phyloP scores from a whole-genome alignment of 1,140 invertebrate species.

The Megathymus violae region DNA sequence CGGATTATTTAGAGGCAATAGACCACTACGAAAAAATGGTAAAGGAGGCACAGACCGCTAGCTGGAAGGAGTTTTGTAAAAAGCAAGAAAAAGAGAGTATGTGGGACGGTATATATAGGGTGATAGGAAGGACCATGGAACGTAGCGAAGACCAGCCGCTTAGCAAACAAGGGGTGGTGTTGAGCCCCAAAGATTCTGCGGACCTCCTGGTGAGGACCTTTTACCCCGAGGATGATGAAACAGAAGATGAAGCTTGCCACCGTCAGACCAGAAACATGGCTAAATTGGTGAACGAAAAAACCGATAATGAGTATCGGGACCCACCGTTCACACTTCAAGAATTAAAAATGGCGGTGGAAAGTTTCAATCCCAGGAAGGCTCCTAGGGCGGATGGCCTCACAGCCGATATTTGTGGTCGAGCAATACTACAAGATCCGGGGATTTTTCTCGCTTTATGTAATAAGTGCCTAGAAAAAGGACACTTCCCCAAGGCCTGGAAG shows the following conservation, averaged over 20 bases:
- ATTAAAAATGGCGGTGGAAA: neutral
- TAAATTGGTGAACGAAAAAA: neutral
- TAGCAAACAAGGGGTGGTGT: neutral
- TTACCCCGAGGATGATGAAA: conserved; percentile 25
- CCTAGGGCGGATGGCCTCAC: conserved; percentile 40
- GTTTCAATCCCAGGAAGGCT: conserved; percentile 33
- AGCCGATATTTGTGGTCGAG: conserved; percentile 22
- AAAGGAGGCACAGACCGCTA: too few species aligned
- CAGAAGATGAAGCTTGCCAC: conserved; percentile 2
- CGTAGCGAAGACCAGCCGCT: conserved; percentile 18
- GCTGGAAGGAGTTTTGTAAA: too few species aligned
- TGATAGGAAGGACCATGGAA: conserved; percentile 1
- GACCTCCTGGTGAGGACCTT: conserved; percentile 28
- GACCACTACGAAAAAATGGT: too few species aligned
- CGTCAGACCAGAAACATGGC: neutral
- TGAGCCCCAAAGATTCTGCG: conserved; percentile 20
- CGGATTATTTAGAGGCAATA: too few species aligned
- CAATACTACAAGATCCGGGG: neutral
- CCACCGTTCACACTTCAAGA: conserved; percentile 31
- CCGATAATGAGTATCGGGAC: conserved; percentile 1
- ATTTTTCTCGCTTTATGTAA: conserved; percentile 16
- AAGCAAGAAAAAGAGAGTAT: conserved; percentile 12
- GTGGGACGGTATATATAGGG: too few species aligned
- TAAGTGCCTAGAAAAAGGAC: conserved; percentile 5
- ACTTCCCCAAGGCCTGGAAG: conserved; percentile 26